Evolutionary conservation across 2,113 vertebrate genomes (phyloP).

Genomic region (Chionodraco myersi): DNA sequence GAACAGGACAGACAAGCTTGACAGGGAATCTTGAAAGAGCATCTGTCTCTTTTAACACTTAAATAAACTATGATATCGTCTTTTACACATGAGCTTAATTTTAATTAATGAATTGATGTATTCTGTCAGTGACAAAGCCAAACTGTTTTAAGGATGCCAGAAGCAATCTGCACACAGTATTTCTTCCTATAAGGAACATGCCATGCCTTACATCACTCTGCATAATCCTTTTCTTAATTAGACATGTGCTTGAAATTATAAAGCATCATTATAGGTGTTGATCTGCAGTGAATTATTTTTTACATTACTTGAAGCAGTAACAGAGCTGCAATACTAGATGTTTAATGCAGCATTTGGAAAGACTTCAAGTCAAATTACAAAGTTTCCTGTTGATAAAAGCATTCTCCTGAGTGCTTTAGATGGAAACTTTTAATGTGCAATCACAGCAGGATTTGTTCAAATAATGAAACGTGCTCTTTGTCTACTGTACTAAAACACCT

Average conservation of each 20-base stretch:
- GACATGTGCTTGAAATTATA: slow-evolving; percentile 58
- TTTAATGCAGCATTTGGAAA: background rate
- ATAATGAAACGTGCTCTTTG: slow-evolving; percentile 84
- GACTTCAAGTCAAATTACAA: slow-evolving; percentile 17
- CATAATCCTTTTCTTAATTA: slow-evolving; percentile 52
- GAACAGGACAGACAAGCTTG: slow-evolving; percentile 61
- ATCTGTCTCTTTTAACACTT: slow-evolving; percentile 74
- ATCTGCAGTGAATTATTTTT: slow-evolving; percentile 45
- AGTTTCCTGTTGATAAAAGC: slow-evolving; percentile 34
- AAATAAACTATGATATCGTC: slow-evolving; percentile 73
- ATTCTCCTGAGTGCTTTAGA: slow-evolving; percentile 74
- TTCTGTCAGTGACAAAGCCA: slow-evolving; percentile 79
- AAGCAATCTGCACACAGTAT: slow-evolving; percentile 57
- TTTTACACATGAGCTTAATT: slow-evolving; percentile 72
- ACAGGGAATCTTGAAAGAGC: slow-evolving; percentile 76
- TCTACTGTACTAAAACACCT: too few relatives aligned
- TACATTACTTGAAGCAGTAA: slow-evolving; percentile 7
- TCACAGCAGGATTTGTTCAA: slow-evolving; percentile 88
- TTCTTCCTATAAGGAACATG: slow-evolving; percentile 38
- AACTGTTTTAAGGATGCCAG: slow-evolving; percentile 64
- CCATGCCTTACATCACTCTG: slow-evolving; percentile 50
- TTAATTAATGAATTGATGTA: slow-evolving; percentile 86
- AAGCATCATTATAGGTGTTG: slow-evolving; percentile 50
- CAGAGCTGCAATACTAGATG: background rate
- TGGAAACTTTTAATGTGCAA: slow-evolving; percentile 88